Conservation (phyloP, 2,797 vertebrate genomes). For the Thunnus albacares region DNA sequence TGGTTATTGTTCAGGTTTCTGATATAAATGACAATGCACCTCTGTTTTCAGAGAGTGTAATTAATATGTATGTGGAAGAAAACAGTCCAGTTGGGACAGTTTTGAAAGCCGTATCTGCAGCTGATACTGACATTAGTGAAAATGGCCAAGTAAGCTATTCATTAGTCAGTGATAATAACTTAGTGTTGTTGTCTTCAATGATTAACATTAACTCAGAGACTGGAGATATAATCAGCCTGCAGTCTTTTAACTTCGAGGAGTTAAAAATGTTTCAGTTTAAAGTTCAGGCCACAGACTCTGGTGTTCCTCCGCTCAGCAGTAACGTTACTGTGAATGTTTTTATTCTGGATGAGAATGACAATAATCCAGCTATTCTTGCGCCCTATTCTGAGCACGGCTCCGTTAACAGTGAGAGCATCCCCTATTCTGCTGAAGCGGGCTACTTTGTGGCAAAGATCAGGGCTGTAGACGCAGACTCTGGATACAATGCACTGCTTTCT, state of each 20-base stretch:
- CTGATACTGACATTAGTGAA: constrained; percentile 61
- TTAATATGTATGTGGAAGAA: constrained; percentile 76
- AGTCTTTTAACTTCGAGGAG: constrained; percentile 69
- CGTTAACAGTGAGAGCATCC: constrained; percentile 65
- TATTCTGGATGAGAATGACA: constrained; percentile 75
- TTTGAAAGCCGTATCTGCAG: constrained; percentile 50
- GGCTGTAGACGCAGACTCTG: constrained; percentile 77
- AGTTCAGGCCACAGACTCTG: constrained; percentile 71
- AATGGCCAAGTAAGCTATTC: constrained; percentile 70
- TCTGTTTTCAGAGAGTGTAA: constrained; percentile 53
- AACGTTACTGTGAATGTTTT: constrained; percentile 65
- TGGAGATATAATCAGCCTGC: constrained; percentile 47
- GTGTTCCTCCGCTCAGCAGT: constrained; percentile 83
- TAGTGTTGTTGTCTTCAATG: neutral
- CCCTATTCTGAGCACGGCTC: constrained; percentile 72
- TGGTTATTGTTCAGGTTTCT: constrained; percentile 83
- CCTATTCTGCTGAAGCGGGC: constrained; percentile 71
- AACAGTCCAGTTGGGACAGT: constrained; percentile 77
- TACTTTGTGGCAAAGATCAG: constrained; percentile 78
- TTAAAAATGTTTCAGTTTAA: constrained; percentile 45
- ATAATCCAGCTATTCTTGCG: constrained; percentile 66
- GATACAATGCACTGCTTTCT: constrained; percentile 75
- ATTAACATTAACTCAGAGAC: constrained; percentile 76
- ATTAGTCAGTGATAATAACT: constrained; percentile 37
- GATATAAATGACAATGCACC: constrained; percentile 87